A percentile compares a stretch with the other conserved stretches of the same genome.
Conservation (phyloP, 2,113 vertebrate species). For the Ctenodactylus gundi region DNA sequence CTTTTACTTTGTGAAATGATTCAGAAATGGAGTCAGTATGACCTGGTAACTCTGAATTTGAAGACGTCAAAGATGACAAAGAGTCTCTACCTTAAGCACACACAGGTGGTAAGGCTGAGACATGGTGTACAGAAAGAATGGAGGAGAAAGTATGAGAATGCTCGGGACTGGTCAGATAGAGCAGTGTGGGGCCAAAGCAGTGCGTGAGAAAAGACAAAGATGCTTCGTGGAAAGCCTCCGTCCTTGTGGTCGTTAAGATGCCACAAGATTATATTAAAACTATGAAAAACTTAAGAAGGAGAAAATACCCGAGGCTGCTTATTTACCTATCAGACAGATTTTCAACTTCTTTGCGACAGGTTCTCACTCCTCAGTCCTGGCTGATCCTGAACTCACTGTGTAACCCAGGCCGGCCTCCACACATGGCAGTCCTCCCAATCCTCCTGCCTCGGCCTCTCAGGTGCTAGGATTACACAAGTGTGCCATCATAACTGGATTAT, state of each 20-base stretch:
- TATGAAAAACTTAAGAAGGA: no score
- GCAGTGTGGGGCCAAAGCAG: no score
- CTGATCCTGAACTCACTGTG: no score
- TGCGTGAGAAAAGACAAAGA: no score
- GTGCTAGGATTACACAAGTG: not conserved
- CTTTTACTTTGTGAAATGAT: not conserved
- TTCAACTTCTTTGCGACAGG: not conserved
- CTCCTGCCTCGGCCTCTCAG: not conserved
- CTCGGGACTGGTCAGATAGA: not conserved
- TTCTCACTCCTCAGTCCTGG: not conserved
- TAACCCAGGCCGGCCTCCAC: not conserved
- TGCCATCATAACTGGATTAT: not conserved
- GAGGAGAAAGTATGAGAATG: not conserved
- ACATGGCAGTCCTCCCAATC: not conserved
- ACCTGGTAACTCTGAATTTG: not conserved
- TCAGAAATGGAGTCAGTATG: not conserved
- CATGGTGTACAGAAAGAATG: not conserved
- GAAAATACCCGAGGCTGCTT: not conserved
- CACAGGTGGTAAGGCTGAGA: not conserved
- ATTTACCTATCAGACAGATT: not conserved
- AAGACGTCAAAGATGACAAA: conserved; percentile 17
- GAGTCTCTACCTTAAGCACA: not conserved
- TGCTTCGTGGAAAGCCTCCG: no score
- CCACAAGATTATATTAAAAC: no score
- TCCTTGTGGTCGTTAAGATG: no score